Base-by-base conservation (phyloP, 1,140 invertebrate genomes). In the Panagrolaimus sp. region DNA sequence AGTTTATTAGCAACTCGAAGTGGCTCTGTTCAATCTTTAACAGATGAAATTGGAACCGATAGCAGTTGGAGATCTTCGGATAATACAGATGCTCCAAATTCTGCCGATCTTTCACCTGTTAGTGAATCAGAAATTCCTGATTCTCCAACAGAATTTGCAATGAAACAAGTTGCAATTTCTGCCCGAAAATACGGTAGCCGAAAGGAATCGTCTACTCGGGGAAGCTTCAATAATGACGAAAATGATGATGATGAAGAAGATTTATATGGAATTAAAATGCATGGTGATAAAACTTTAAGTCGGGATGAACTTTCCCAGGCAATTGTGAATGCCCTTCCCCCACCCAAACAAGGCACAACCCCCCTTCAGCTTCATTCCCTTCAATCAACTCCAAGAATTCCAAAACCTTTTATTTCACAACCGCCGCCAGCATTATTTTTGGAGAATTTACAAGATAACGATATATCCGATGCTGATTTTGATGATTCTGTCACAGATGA, bases 71-170 rank as follows among this genome's bases (percentile, higher is more conserved):
- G 43, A 28, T 70, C 67, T 43, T 70, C 43, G 6, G 45, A 70
- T 21, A 70, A 66, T n/a, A 70, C 65, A 0, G 45, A 70, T 70
- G 15, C 58, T 14, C 68, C 64, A 10, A 52, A 70, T 32, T 67
- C 62, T n/a, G 38, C 68, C 5, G 26, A 68, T 45, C 26, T 63
- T 15, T 68, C 46, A 5, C 24, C 32, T 7, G 67, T 62, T 14
- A 43, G 48, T n/a, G 28, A 24, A 15, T 17, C 21, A 8, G 67
- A 62, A 28, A 55, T 43, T 45, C 45, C 68, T 6, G 28, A 70
- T 67, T 70, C 63, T 5, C 65, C 58, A 12, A 70, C 17, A 10
- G 63, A 70, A 46, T 70, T 48, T 26, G 58, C 43, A 32, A 48
- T 47, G 68, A 66, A 55, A 28, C 68, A 70, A 32, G 43, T 44